Conservation (phyloP, 2,888 invertebrate genomes). For the Ischnus inquisitorius region DNA sequence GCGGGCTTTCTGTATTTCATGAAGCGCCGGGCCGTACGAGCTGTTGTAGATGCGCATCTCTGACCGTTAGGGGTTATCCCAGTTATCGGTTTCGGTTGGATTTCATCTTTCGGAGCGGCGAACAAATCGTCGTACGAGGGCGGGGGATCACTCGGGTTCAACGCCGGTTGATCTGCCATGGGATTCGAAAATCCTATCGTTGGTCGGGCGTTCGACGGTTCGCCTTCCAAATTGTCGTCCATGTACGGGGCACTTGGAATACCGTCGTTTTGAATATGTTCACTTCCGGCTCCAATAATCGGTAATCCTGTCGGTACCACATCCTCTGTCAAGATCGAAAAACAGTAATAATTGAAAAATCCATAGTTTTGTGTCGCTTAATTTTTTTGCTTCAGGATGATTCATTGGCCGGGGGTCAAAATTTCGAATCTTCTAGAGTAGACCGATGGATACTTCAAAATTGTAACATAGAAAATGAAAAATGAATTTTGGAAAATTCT, state of each 20-base stretch:
- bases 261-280: background rate
- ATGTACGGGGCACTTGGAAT: background rate
- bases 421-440: too few species aligned
- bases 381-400: too few species aligned
- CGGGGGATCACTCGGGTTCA: background rate
- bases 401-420: too few species aligned
- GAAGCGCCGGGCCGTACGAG: too few species aligned
- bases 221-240: background rate
- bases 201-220: background rate
- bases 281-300: background rate
- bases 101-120: slow-evolving; percentile 3
- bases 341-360: background rate
- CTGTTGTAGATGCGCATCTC: too few species aligned
- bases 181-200: background rate
- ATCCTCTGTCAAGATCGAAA: background rate
- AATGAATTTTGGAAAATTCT: too few species aligned
- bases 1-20: too few species aligned
- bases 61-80: too few species aligned
- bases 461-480: background rate
- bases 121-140: slow-evolving; percentile 4
- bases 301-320: too few species aligned
- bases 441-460: too few species aligned
- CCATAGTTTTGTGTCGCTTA: background rate
- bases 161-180: background rate
- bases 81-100: background rate